Conservation (phyloP, 2,797 vertebrate species). For the Trichosurus vulpecula region DNA sequence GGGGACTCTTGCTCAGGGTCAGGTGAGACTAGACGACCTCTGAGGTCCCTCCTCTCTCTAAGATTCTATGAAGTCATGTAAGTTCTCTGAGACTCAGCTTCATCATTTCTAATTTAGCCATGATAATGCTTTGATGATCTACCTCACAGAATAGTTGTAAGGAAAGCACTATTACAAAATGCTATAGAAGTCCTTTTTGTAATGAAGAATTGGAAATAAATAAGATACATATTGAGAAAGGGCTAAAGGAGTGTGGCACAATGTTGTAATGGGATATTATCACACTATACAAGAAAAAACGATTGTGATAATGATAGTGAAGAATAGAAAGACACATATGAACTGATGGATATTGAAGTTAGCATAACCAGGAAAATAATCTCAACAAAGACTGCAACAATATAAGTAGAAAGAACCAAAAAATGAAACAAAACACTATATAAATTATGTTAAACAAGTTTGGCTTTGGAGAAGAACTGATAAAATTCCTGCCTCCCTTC, state of each 20-base stretch:
- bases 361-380: neutral
- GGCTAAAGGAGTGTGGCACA: neutral
- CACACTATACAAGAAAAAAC: neutral
- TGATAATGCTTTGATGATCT: neutral
- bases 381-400: neutral
- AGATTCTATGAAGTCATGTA: neutral
- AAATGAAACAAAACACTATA: neutral
- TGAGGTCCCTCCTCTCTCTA: neutral
- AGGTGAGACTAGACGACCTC: neutral
- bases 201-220: neutral
- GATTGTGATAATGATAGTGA: neutral
- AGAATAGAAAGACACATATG: neutral
- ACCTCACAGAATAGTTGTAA: neutral
- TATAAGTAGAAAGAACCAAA: neutral
- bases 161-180: neutral
- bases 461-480: neutral
- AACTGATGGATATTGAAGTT: neutral
- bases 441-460: neutral
- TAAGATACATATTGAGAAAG: neutral
- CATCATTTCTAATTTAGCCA: neutral
- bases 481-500: neutral
- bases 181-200: neutral
- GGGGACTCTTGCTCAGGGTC: neutral
- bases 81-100: neutral
- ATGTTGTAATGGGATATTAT: neutral